phyloP scores from a whole-genome alignment of 2,888 invertebrate species.

The Agrilus mali region DNA sequence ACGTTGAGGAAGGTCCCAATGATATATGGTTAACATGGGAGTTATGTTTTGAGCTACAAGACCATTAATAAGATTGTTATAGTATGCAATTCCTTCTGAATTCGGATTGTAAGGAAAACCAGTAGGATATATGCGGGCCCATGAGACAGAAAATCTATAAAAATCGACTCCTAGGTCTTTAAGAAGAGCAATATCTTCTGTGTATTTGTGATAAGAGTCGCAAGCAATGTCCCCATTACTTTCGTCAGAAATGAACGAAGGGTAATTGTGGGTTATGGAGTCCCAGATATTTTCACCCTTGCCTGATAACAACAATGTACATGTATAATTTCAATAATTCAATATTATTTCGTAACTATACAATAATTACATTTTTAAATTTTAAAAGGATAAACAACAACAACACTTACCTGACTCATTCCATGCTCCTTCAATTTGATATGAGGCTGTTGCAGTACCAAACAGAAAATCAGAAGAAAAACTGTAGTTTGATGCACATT shows the following conservation, averaged over 20 bases:
- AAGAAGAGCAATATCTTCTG: slow-evolving; percentile 46
- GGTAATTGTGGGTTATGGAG: slow-evolving; percentile 33
- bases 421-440: slow-evolving; percentile 45
- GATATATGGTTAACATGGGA: slow-evolving; percentile 33
- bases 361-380: too few relatives aligned
- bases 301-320: slow-evolving; percentile 14
- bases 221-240: slow-evolving; percentile 46
- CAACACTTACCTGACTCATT: slow-evolving; percentile 31
- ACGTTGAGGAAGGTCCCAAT: slow-evolving; percentile 23
- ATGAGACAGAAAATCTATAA: slow-evolving; percentile 49
- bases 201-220: slow-evolving; percentile 52
- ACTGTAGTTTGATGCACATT: too few relatives aligned
- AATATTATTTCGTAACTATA: too few relatives aligned
- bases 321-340: slow-evolving; percentile 13
- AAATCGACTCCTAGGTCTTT: slow-evolving; percentile 41
- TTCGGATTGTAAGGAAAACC: slow-evolving; percentile 54
- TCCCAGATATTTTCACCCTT: slow-evolving; percentile 42
- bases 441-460: slow-evolving; percentile 43
- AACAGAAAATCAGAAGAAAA: slow-evolving; percentile 42
- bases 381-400: slow-evolving; percentile 21
- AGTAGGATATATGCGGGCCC: slow-evolving; percentile 52
- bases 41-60: slow-evolving; percentile 43
- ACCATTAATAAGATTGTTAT: slow-evolving; percentile 58
- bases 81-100: slow-evolving; percentile 56
- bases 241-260: slow-evolving; percentile 38